phyloP scores from a whole-genome alignment of 2,888 invertebrate species.

The Julus scanicus region DNA sequence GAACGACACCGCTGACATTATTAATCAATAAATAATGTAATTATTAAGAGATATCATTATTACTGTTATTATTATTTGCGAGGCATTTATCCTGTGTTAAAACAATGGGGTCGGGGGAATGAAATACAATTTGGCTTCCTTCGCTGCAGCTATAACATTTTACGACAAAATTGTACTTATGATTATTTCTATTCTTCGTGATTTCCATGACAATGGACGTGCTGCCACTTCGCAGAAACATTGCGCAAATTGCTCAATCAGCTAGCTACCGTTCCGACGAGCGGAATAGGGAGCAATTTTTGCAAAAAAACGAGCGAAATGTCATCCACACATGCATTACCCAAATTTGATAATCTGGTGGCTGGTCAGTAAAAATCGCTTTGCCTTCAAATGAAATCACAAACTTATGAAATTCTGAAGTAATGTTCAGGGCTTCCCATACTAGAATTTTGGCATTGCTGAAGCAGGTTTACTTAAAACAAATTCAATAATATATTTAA shows the following conservation, averaged over 20 bases:
- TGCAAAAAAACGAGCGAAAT: not conserved
- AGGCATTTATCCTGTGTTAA: slow-evolving; percentile 20
- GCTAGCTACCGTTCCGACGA: not conserved
- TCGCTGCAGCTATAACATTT: slow-evolving; percentile 31
- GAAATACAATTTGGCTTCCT: slow-evolving; percentile 43
- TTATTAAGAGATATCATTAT: slow-evolving; percentile 44
- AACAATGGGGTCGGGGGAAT: slow-evolving; percentile 27
- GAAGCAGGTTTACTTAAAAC: no score
- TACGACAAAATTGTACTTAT: slow-evolving; percentile 41
- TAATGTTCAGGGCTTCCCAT: slow-evolving; percentile 39
- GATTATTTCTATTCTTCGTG: slow-evolving; percentile 35
- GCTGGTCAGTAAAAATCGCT: not conserved
- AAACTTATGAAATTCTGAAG: not conserved
- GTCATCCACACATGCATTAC: not conserved
- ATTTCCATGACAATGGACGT: not conserved
- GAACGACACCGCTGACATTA: slow-evolving; percentile 45
- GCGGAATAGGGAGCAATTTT: not conserved
- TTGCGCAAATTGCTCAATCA: not conserved
- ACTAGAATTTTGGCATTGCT: not conserved
- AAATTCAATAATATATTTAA: no score
- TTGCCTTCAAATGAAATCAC: not conserved
- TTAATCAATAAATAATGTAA: not conserved
- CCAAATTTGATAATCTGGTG: slow-evolving; percentile 11
- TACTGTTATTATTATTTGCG: slow-evolving; percentile 45
- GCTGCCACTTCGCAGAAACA: not conserved